Base-by-base conservation (phyloP, 2,888 invertebrate species). In the Drosophila quinaria region DNA sequence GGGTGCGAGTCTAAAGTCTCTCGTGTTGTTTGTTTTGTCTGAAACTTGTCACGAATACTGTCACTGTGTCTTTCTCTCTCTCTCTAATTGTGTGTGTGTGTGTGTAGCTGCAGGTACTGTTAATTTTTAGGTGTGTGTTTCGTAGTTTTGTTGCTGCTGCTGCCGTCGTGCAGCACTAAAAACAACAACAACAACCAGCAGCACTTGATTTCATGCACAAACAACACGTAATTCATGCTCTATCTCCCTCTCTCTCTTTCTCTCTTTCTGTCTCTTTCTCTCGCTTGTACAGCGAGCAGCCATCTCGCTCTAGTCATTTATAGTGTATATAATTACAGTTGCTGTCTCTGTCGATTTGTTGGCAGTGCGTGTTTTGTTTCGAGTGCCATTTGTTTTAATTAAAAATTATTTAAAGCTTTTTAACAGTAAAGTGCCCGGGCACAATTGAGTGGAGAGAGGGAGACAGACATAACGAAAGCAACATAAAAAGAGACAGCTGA, bases 201-300 rank as follows among this genome's bases (percentile, higher is more conserved):
- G 60, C 74, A 67, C 85, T 89, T 89, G 89, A 85, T 85, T 89
- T 85, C 68, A 77, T 84, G 87, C 79, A 84, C 81, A 87, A 87
- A 89, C 81, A 89, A 68, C 74, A 74, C 66, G 75, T 66, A 63
- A 56, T 54, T 74, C 61, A 52, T 51, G 42, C 69, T 47, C 39
- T 29, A n/a, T 11, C 50, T 49, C 49, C 17, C 33, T 13, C 58
- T 3, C 22, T 15, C 41, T 39, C 33, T 35, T 44, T 22, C 37
- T 25, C 3, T 15, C 67, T 31, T 22, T 22, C 22, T 22, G 22
- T 22, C 22, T 22, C 22, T 3, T 22, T 22, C 22, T 22, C 22
- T 22, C 22, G 31, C 19, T 19, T 19, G 19, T 11, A 31, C 17
- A 31, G 17, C 22, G 10, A 47, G 22, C 22, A 51, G 19, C 50